A percentile compares a stretch with the other conserved stretches of the same genome.
phyloP scores from a whole-genome alignment of 2,113 vertebrate genomes.

The Rhabdornis inornatus region DNA sequence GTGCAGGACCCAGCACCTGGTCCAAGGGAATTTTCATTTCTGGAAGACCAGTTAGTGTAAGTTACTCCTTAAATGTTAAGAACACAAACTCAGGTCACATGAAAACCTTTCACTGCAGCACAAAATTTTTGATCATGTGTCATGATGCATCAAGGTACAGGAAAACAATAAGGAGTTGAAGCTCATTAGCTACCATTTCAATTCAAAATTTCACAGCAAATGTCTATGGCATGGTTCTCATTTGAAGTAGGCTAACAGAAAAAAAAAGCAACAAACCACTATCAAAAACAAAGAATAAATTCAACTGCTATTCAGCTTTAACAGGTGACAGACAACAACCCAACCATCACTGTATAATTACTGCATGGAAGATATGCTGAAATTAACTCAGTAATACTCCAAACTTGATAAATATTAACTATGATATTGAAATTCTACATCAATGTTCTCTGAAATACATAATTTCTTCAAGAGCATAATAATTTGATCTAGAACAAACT shows the following conservation, averaged over 20 bases:
- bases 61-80: neutral
- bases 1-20: neutral
- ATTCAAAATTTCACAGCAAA: neutral
- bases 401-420: neutral
- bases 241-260: neutral
- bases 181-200: neutral
- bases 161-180: neutral
- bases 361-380: neutral
- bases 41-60: neutral
- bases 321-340: neutral
- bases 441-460: neutral
- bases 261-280: neutral
- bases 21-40: neutral
- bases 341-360: neutral
- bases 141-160: neutral
- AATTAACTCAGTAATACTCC: neutral
- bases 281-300: neutral
- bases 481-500: neutral
- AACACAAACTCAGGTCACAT: neutral
- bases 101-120: neutral
- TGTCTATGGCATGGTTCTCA: neutral
- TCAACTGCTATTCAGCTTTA: neutral
- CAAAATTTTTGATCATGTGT: neutral
- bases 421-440: neutral
- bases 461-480: neutral